phyloP scores from a whole-genome alignment of 1,140 invertebrate species.

The Macrocentrus cingulum region DNA sequence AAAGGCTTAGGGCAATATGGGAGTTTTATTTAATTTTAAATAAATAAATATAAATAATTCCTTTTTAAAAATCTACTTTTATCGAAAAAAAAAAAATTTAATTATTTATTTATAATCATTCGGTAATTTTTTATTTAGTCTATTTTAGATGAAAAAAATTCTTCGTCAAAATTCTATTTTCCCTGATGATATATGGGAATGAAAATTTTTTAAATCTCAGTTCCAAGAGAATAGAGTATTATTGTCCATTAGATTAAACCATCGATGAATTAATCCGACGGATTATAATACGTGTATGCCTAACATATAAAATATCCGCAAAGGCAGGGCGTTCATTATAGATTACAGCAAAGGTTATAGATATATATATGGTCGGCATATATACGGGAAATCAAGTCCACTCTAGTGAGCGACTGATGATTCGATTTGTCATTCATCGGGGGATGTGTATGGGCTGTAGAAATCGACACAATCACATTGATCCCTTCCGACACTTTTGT shows the following conservation, averaged over 20 bases:
- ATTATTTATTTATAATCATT: too few species aligned
- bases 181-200: too few species aligned
- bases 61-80: too few species aligned
- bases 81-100: too few species aligned
- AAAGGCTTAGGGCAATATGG: too few species aligned
- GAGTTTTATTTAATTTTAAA: too few species aligned
- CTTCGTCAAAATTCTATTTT: too few species aligned
- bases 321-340: conserved; percentile 13
- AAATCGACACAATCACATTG: conserved; percentile 6
- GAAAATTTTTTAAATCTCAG: too few species aligned
- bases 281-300: too few species aligned
- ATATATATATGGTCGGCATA: not conserved
- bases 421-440: conserved; percentile 20
- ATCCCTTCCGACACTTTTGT: conserved; percentile 11
- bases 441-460: not conserved
- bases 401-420: conserved; percentile 15
- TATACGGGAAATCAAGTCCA: conserved; percentile 15
- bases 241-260: conserved; percentile 12
- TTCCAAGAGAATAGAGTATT: conserved; percentile 13
- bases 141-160: too few species aligned
- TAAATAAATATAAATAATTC: too few species aligned
- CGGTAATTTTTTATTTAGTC: too few species aligned
- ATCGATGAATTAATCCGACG: not conserved
- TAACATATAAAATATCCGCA: not conserved
- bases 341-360: conserved; percentile 10